Percentiles rank a stretch among this genome's conserved stretches.
Conservation (phyloP, 2,888 invertebrate genomes). For the Trichogramma evanescens region DNA sequence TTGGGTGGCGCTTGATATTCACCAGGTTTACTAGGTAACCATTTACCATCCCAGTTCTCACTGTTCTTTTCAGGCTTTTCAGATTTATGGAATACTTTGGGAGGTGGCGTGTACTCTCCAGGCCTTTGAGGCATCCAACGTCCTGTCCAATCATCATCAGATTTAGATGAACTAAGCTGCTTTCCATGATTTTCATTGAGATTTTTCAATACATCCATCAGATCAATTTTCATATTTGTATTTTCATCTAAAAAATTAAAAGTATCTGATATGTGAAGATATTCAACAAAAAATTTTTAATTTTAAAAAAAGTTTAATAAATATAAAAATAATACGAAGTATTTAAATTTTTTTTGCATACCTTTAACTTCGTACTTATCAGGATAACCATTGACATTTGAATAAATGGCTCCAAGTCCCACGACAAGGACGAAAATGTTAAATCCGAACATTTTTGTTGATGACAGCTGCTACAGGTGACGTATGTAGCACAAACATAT, state of each 20-base stretch:
- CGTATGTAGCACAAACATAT: too few species aligned
- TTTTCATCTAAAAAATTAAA: conserved; percentile 17
- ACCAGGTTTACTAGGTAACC: conserved; percentile 41
- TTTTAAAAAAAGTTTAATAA: not conserved
- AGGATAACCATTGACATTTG: conserved; percentile 12
- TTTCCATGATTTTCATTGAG: conserved; percentile 16
- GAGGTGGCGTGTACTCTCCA: conserved; percentile 30
- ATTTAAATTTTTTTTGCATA: not conserved
- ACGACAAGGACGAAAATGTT: too few species aligned
- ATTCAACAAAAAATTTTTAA: not conserved
- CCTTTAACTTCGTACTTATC: conserved; percentile 21
- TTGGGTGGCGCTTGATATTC: conserved; percentile 34
- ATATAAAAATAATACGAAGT: not conserved
- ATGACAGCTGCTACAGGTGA: too few species aligned
- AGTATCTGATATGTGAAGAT: not conserved
- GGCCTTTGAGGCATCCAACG: conserved; percentile 44
- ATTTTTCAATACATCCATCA: conserved; percentile 19
- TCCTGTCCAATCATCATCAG: conserved; percentile 39
- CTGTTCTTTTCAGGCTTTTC: not conserved
- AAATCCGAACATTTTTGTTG: too few species aligned
- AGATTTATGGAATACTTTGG: conserved; percentile 27
- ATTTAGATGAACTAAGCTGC: conserved; percentile 21
- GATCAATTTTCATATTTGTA: conserved; percentile 19
- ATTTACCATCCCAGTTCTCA: conserved; percentile 43
- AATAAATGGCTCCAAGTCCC: too few species aligned